Conservation (phyloP, 2,888 invertebrate species). For the Cryptops parisi region DNA sequence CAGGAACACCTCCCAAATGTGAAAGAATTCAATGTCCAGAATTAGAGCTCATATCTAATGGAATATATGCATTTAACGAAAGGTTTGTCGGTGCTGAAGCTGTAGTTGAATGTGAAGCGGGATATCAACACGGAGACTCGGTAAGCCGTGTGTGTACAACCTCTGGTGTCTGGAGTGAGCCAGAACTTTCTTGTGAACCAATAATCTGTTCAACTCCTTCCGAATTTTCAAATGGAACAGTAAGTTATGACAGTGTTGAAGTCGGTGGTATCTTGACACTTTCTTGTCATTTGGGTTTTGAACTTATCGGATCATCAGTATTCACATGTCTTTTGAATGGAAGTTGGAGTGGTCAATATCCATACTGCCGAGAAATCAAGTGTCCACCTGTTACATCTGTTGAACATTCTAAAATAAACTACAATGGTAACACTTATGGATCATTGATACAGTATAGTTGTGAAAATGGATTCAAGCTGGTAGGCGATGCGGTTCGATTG, state of each 20-base stretch:
- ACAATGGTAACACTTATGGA: slow-evolving; percentile 13
- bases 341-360: slow-evolving; percentile 11
- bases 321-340: slow-evolving; percentile 16
- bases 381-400: slow-evolving; percentile 11
- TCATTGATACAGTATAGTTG: slow-evolving; percentile 22
- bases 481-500: slow-evolving; percentile 24
- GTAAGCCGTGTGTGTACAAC: not conserved
- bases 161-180: not conserved
- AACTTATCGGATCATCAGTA: slow-evolving; percentile 15
- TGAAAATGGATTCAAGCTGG: slow-evolving; percentile 22
- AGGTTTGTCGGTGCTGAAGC: not conserved
- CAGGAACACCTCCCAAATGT: slow-evolving; percentile 20
- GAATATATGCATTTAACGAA: not conserved
- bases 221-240: not conserved
- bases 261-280: slow-evolving; percentile 17
- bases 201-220: not conserved
- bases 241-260: slow-evolving; percentile 15
- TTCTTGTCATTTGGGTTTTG: slow-evolving; percentile 17
- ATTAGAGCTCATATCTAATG: not conserved
- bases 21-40: slow-evolving; percentile 21
- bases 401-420: not conserved
- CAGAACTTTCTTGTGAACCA: not conserved
- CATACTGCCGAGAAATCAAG: slow-evolving; percentile 6
- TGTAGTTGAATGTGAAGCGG: not conserved
- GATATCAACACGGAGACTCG: not conserved